phyloP scores from a whole-genome alignment of 2,888 invertebrate genomes.

The Microdon myrmicae region DNA sequence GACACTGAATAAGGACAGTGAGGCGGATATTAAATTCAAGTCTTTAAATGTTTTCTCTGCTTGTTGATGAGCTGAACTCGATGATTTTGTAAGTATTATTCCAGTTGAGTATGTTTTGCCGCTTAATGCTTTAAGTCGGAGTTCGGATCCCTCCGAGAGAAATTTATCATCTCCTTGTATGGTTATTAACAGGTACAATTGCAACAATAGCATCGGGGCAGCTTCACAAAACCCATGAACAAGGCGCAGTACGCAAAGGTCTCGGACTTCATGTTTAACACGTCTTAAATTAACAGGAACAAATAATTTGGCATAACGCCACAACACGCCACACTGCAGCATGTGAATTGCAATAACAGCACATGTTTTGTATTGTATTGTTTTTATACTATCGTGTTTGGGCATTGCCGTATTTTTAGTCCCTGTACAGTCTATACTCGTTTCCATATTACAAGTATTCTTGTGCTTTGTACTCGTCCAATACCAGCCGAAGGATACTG shows the following conservation, averaged over 20 bases:
- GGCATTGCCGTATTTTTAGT: slow-evolving; percentile 18
- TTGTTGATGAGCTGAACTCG: slow-evolving; percentile 55
- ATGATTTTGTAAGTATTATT: slow-evolving; percentile 47
- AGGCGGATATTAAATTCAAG: slow-evolving; percentile 82
- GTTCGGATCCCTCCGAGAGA: slow-evolving; percentile 55
- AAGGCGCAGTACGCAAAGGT: slow-evolving; percentile 80
- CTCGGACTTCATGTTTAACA: slow-evolving; percentile 84
- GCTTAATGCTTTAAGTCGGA: slow-evolving; percentile 54
- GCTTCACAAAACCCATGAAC: slow-evolving; percentile 90
- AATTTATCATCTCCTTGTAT: slow-evolving; percentile 60
- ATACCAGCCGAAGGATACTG: slow-evolving; percentile 81
- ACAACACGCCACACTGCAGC: slow-evolving; percentile 78
- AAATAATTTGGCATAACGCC: slow-evolving; percentile 85
- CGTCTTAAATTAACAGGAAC: slow-evolving; percentile 83
- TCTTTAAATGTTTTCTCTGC: slow-evolving; percentile 73
- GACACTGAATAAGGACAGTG: slow-evolving; percentile 83
- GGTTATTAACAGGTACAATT: slow-evolving; percentile 77
- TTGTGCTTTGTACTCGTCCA: slow-evolving; percentile 61
- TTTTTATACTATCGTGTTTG: slow-evolving; percentile 5
- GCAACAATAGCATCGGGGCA: slow-evolving; percentile 86
- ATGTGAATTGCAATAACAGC: slow-evolving; percentile 73
- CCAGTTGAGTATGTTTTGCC: slow-evolving; percentile 37
- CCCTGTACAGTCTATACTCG: slow-evolving; percentile 13
- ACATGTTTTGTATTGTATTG: slow-evolving; percentile 32
- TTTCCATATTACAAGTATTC: slow-evolving; percentile 11